Conservation (phyloP, 2,797 vertebrate species). For the Falco naumanni region DNA sequence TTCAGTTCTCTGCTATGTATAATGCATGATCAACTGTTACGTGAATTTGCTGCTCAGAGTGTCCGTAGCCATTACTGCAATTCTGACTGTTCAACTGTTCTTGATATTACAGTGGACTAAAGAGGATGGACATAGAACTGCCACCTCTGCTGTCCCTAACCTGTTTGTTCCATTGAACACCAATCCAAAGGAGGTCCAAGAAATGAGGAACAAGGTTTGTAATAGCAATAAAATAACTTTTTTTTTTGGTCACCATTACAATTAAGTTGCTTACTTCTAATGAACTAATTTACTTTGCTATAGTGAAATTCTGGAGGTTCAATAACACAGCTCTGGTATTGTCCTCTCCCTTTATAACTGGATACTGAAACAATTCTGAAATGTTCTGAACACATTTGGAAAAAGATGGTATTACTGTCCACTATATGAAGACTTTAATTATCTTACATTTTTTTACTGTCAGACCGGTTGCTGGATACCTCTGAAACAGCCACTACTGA, state of each 20-base stretch:
- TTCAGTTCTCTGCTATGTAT: slow-evolving; percentile 81
- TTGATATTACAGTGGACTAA: slow-evolving; percentile 95
- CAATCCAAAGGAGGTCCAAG: slow-evolving; percentile 97
- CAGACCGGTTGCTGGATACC: not conserved
- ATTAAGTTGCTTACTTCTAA: not conserved
- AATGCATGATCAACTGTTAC: slow-evolving; percentile 86
- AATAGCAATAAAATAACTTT: not conserved
- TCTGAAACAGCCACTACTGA: not conserved
- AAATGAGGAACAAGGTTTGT: slow-evolving; percentile 99
- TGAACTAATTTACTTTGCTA: not conserved
- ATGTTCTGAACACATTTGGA: not conserved
- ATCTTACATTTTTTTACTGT: not conserved
- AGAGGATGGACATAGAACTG: slow-evolving; percentile 92
- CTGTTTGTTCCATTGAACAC: slow-evolving; percentile 99
- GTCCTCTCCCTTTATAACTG: not conserved
- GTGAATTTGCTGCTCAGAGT: slow-evolving; percentile 68
- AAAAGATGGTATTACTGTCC: not conserved
- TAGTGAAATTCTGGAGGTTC: not conserved
- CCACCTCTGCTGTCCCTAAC: slow-evolving; percentile 90
- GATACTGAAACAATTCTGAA: not conserved
- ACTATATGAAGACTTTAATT: not conserved
- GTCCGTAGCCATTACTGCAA: not conserved
- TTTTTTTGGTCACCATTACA: not conserved
- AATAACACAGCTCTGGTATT: not conserved
- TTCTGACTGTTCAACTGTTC: slow-evolving; percentile 75